Conservation (phyloP, 2,113 vertebrate species). For the Ascaphus truei region DNA sequence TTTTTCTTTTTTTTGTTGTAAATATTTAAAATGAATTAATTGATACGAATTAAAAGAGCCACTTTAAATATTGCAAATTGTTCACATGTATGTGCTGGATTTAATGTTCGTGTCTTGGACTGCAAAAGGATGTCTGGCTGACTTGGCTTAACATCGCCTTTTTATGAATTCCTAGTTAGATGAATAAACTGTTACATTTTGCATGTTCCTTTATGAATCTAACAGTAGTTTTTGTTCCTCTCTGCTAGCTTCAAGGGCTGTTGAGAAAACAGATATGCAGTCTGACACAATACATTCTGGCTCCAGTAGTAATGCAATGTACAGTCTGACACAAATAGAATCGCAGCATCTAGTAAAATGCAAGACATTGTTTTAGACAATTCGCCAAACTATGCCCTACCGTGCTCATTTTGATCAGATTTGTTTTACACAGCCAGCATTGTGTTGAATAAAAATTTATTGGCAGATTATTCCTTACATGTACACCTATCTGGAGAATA, state of each 20-base stretch:
- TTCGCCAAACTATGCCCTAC: conserved; percentile 27
- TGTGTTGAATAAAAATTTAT: not conserved
- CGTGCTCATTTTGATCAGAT: not conserved
- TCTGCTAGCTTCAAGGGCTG: not conserved
- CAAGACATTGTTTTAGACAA: not conserved
- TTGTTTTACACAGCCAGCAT: not conserved
- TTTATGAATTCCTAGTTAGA: too few species aligned
- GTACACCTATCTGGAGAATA: not conserved
- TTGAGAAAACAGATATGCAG: conserved; percentile 9
- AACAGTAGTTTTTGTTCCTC: conserved; percentile 13
- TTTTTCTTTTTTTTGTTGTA: too few species aligned
- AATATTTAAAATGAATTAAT: too few species aligned
- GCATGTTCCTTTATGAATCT: too few species aligned
- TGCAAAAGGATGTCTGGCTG: too few species aligned
- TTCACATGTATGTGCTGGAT: too few species aligned
- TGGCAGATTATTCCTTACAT: not conserved
- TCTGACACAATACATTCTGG: not conserved
- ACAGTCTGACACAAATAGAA: not conserved
- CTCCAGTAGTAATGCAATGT: conserved; percentile 29
- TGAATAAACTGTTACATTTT: too few species aligned
- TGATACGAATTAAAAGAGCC: too few species aligned
- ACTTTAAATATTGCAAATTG: too few species aligned
- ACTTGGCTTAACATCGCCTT: too few species aligned
- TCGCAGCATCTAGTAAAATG: not conserved
- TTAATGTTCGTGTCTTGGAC: too few species aligned